Base-by-base conservation (phyloP, 2,888 invertebrate genomes). In the Plagiodera versicolora region DNA sequence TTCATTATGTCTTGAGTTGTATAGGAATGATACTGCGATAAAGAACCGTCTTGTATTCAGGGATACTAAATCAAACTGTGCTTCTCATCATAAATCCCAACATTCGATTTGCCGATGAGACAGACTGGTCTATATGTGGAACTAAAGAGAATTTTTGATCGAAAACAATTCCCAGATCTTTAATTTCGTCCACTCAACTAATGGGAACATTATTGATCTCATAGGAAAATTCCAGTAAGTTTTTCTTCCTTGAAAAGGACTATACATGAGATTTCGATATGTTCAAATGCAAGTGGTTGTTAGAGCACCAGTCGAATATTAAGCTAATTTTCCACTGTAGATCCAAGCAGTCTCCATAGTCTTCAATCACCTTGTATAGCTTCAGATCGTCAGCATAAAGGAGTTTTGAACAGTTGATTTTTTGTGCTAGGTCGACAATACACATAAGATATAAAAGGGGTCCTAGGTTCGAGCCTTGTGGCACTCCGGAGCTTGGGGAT, bases 401-500 rank as follows among this genome's bases (percentile, higher is more conserved):
- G 14, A 30, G 53, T 24, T 6, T 24, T 6, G n/a, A 24, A 6
- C 24, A 3, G 24, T 24, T 24, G 6, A 24, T 24, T 24, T 24
- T 24, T 24, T 24, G 3, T 10, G 2, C 9, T 32, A 32, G 32
- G 2, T 32, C 32, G 32, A 10, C 32, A 32, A 32, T 32, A 11
- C 2, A 32, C 5, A 32, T 2, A 10, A 11, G 11, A 11, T 10
- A 8, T 32, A 10, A 32, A 10, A 32, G 11, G 2, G 32, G 32
- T 11, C 32, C 32, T 32, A 11, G 9, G 11, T 11, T 32, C 11
- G 32, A 10, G 2, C 32, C 32, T 32, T 32, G 32, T 10, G 32
- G 32, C 32, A 32, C 32, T 32, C 54, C 54, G 2, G 35, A 53
- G 20, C 45, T 45, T 14, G 54, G 28, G 8, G 28, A 55, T 16